Evolutionary conservation across 1,140 invertebrate species (phyloP).

Genomic region (Drosophila mojavensis): DNA sequence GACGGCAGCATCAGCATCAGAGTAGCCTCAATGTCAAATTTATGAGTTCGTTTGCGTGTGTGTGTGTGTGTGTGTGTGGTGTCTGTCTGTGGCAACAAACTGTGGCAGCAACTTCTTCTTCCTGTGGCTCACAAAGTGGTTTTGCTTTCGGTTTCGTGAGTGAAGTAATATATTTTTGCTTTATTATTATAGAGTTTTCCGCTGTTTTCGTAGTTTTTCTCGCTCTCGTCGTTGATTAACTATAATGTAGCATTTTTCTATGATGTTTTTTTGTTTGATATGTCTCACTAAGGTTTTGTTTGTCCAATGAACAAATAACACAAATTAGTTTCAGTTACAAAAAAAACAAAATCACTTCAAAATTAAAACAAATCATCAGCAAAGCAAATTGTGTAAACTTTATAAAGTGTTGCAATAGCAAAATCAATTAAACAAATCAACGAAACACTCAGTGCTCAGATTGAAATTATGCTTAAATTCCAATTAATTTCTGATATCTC

Average conservation of each 20-base stretch:
- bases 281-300: conserved; percentile 56
- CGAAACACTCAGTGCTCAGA: neutral
- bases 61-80: conserved; percentile 9
- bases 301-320: conserved; percentile 66
- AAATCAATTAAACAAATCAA: neutral
- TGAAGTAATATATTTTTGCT: conserved; percentile 61
- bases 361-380: conserved; percentile 32
- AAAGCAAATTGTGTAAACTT: conserved; percentile 22
- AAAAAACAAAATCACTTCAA: conserved; percentile 70
- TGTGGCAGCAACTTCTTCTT: conserved; percentile 69
- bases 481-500: neutral
- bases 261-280: conserved; percentile 42
- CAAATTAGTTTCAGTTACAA: conserved; percentile 61
- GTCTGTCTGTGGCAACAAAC: conserved; percentile 31
- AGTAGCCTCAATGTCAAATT: conserved; percentile 54
- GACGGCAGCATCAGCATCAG: conserved; percentile 64
- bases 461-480: conserved; percentile 1
- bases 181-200: conserved; percentile 69
- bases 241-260: conserved; percentile 64
- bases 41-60: conserved; percentile 12
- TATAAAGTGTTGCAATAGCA: conserved; percentile 28
- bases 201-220: conserved; percentile 52
- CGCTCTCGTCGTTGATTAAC: conserved; percentile 54
- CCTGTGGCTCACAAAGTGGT: conserved; percentile 41
- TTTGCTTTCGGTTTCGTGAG: conserved; percentile 73